Evolutionary conservation across 2,888 invertebrate species (phyloP), one percentile per base, ranked within the genome.

Genomic region (Pantelozetes paolii): DNA sequence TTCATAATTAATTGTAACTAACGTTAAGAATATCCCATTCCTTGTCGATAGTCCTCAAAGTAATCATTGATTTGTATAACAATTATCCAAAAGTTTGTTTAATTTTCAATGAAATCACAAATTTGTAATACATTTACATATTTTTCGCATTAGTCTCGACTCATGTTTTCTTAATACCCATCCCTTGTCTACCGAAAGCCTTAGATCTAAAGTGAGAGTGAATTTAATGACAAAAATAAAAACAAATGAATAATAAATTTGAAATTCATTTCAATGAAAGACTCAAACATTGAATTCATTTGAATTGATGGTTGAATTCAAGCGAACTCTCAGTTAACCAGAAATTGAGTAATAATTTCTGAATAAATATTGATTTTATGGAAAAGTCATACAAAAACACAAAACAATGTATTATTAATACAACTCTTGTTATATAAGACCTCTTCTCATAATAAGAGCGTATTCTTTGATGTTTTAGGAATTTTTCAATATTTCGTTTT

Each of bases 211-310:
- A 50, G 9, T n/a, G 20, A 20, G 6, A 50, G 8, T 50, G 50
- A 50, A 50, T 50, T 50, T 50, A 50, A 50, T 50, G 50, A 50
- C 20, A n/a, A 50, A 50, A 50, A 50, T 20, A 50, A 50, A 20
- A 50, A 50, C 15, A 20, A 50, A n/a, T 50, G 50, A 50, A 50
- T 50, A 50, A 50, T 50, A 50, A 50, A 50, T 20, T 50, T 50
- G 20, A n/a, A 2, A 18, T 36, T n/a, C 6, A 36, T 8, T 36
- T 36, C 36, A 36, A 36, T 36, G 6, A 36, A 36, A 36, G 5
- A 36, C 11, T 36, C n/a, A n/a, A n/a, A 11, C 36, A 8, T 36
- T 36, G 36, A 36, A 36, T 36, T 36, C 36, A 36, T 36, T 36
- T 8, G 36, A 36, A 36, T 8, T 36, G 36, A 5, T 36, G n/a